These are phyloP conservation scores for Melanostoma mellinum DNA, from an alignment of 2,888 invertebrate species.

Conservation along the genomic window DNA sequence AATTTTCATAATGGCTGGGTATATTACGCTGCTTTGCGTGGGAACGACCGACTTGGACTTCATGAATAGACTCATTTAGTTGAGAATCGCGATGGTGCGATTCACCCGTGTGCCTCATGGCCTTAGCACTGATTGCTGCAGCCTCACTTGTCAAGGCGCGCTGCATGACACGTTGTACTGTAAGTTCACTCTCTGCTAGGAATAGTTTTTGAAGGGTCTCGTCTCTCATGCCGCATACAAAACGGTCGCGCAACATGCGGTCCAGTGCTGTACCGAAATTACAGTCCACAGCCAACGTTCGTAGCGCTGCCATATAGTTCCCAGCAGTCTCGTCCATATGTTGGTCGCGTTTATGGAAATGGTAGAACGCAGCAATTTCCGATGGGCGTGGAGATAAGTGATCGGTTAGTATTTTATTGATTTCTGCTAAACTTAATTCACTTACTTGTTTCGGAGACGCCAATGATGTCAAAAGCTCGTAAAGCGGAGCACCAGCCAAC, in stretches of 20 bases:
- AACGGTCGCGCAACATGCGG: conserved; percentile 8
- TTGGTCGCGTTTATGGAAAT: background rate
- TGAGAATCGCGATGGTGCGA: conserved; percentile 13
- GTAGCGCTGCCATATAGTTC: background rate
- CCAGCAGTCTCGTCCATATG: background rate
- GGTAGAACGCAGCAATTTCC: conserved; percentile 49
- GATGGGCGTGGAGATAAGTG: conserved; percentile 60
- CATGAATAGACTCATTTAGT: no score
- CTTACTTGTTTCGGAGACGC: conserved; percentile 52
- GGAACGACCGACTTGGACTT: no score
- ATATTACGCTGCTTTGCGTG: no score
- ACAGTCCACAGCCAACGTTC: conserved; percentile 48
- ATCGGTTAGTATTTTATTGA: conserved; percentile 35
- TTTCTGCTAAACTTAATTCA: conserved; percentile 38
- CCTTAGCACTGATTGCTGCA: conserved; percentile 27
- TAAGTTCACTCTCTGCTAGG: background rate
- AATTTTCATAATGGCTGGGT: no score
- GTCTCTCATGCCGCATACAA: conserved; percentile 62
- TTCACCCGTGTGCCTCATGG: conserved; percentile 1
- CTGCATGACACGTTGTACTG: conserved; percentile 52
- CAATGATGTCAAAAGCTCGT: conserved; percentile 63
- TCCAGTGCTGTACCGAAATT: conserved; percentile 56
- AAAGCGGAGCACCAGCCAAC: conserved; percentile 53
- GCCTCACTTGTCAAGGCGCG: conserved; percentile 42
- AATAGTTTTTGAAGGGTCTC: conserved; percentile 37